These are phyloP conservation scores for Clitarchus hookeri DNA, from an alignment of 2,888 invertebrate species.

Conservation along the genomic window DNA sequence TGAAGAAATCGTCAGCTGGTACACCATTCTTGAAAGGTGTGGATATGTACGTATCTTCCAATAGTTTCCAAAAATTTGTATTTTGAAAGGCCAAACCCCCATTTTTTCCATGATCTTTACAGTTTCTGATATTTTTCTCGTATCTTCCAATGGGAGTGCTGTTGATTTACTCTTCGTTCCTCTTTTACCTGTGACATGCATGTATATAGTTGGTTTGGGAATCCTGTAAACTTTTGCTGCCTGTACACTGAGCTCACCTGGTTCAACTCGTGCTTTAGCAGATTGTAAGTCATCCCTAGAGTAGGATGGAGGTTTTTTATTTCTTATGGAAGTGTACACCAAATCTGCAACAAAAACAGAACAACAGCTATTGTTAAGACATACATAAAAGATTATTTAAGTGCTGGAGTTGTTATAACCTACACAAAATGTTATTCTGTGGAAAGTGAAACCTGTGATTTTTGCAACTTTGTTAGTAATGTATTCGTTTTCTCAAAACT, in stretches of 20 bases:
- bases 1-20: background rate
- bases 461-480: background rate
- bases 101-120: constrained; percentile 43
- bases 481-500: background rate
- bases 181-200: background rate
- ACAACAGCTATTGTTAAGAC: too few species aligned
- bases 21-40: constrained; percentile 46
- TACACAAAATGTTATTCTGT: background rate
- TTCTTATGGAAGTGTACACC: background rate
- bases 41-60: constrained; percentile 45
- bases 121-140: background rate
- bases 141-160: background rate
- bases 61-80: constrained; percentile 49
- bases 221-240: background rate
- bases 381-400: background rate
- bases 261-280: background rate
- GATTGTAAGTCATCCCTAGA: background rate
- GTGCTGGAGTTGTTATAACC: background rate
- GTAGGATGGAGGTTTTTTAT: background rate
- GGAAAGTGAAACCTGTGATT: background rate
- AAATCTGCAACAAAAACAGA: background rate
- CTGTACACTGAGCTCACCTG: background rate
- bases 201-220: background rate
- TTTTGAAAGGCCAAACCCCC: constrained; percentile 50
- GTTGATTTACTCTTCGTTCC: background rate